A percentile compares a stretch with the other conserved stretches of the same genome.
phyloP scores from a whole-genome alignment of 2,113 vertebrate genomes.

The Dolichotis patagonum region DNA sequence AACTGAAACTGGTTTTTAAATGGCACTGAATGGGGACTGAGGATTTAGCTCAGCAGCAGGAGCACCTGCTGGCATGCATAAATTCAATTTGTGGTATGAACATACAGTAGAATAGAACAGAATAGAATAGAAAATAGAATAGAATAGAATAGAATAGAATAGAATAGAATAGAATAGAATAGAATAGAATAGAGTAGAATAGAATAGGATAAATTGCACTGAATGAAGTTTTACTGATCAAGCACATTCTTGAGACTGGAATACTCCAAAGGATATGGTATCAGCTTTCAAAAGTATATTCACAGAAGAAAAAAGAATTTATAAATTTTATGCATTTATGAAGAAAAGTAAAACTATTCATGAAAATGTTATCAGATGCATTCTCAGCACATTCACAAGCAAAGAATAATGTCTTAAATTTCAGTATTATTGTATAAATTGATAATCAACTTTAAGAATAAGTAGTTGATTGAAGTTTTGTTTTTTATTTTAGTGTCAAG shows the following conservation, averaged over 20 bases:
- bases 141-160: no score
- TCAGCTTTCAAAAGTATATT: not conserved
- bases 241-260: not conserved
- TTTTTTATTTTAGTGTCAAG: not conserved
- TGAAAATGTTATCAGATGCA: not conserved
- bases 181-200: no score
- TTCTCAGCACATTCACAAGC: not conserved
- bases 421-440: not conserved
- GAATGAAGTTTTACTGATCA: not conserved
- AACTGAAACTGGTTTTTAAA: not conserved
- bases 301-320: not conserved
- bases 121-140: no score
- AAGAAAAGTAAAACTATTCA: not conserved
- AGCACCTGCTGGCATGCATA: no score
- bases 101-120: no score
- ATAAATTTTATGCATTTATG: not conserved
- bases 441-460: not conserved
- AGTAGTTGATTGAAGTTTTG: not conserved
- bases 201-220: no score
- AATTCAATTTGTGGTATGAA: no score
- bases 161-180: no score
- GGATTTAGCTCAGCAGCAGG: no score
- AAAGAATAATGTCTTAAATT: not conserved
- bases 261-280: not conserved
- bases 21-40: not conserved